Conservation (phyloP, 2,797 vertebrate genomes). For the Cheirogaleus major region DNA sequence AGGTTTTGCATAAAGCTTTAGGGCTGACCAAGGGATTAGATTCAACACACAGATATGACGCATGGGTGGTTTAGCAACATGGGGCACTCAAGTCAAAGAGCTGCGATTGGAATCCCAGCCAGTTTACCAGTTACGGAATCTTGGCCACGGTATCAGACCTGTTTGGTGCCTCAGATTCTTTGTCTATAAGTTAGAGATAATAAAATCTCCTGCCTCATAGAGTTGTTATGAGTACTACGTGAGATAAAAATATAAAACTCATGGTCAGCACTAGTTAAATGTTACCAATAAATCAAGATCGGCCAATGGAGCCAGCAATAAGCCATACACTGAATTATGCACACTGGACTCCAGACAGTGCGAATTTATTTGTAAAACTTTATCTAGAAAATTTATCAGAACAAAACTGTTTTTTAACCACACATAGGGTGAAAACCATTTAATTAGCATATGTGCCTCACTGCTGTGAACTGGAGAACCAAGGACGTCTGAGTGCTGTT, state of each 20-base stretch:
- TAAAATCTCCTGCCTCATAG: not conserved
- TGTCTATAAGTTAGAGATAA: not conserved
- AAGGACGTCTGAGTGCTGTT: not conserved
- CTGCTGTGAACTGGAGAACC: not conserved
- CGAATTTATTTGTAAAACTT: not conserved
- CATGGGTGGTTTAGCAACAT: not conserved
- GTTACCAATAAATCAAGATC: not conserved
- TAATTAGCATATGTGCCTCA: not conserved
- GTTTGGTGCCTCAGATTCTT: not conserved
- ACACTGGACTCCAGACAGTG: not conserved
- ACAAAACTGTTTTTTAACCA: not conserved
- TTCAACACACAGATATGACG: not conserved
- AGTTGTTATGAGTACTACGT: not conserved
- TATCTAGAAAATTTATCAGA: not conserved
- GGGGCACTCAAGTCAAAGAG: not conserved
- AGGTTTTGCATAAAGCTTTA: not conserved
- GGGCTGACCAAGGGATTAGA: not conserved
- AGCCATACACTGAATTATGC: not conserved
- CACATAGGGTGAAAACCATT: not conserved
- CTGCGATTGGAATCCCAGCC: not conserved
- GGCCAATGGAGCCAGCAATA: not conserved
- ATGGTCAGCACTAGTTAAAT: not conserved
- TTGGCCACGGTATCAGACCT: not conserved
- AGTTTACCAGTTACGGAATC: not conserved
- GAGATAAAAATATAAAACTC: slow-evolving; percentile 3